Evolutionary conservation across 92 coral and sea anemone genomes (phyloP).

Genomic region (Umimayanthus kanabou): DNA sequence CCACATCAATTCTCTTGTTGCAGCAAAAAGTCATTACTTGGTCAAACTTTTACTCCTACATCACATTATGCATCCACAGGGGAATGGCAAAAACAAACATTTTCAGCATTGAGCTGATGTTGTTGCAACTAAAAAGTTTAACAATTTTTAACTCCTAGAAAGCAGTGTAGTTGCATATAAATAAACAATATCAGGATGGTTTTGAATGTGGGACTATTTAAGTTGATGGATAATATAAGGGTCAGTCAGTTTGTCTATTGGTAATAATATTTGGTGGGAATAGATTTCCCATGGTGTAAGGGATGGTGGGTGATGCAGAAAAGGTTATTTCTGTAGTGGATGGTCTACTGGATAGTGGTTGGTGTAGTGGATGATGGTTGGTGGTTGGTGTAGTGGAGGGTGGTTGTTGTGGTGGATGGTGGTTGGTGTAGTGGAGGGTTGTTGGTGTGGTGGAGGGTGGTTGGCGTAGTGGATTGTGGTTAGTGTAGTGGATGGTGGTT

Average conservation of each 20-base stretch:
- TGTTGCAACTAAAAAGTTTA: no score
- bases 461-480: neutral
- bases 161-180: no score
- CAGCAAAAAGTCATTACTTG: no score
- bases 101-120: no score
- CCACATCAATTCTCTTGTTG: no score
- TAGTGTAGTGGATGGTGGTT: no score
- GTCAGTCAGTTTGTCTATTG: neutral
- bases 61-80: no score
- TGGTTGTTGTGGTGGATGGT: neutral
- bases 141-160: no score
- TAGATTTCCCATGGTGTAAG: neutral
- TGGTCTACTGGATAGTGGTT: neutral
- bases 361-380: neutral
- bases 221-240: neutral
- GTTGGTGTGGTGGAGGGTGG: neutral
- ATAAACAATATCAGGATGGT: no score
- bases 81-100: no score
- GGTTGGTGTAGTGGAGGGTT: neutral
- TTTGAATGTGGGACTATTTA: no score
- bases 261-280: neutral
- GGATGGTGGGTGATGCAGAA: neutral
- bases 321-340: neutral
- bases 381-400: neutral
- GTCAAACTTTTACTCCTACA: no score